A percentile compares a stretch with the other conserved stretches of the same genome.
Evolutionary conservation across 2,113 vertebrate species (phyloP).

Genomic region (Melanocharis versteri): DNA sequence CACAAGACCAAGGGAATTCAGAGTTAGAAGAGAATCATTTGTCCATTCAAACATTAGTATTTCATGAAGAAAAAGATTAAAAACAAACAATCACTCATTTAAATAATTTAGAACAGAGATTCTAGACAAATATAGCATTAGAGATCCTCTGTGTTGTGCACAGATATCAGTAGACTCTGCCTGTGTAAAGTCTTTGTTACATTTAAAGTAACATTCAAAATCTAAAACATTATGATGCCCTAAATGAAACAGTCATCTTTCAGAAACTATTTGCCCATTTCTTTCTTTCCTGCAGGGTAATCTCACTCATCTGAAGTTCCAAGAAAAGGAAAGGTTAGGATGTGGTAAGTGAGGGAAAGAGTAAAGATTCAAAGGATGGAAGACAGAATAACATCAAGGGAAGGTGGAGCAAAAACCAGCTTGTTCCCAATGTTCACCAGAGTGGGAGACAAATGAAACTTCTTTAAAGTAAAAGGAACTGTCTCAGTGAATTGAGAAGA

Average conservation of each 20-base stretch:
- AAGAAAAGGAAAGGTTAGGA: not conserved
- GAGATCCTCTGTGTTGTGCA: not conserved
- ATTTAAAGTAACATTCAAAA: not conserved
- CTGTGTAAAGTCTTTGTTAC: not conserved
- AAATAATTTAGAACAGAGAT: not conserved
- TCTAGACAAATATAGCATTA: not conserved
- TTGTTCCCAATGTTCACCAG: not conserved
- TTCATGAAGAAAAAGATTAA: not conserved
- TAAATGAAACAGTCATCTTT: not conserved
- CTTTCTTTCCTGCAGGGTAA: not conserved
- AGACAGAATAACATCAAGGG: not conserved
- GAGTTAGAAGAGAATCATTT: not conserved
- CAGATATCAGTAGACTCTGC: not conserved
- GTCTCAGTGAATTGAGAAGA: not conserved
- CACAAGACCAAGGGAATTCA: not conserved
- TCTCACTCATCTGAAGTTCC: not conserved
- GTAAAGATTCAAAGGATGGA: not conserved
- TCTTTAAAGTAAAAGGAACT: not conserved
- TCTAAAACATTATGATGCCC: not conserved
- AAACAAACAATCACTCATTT: not conserved
- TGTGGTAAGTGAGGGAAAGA: not conserved
- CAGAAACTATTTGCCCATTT: not conserved
- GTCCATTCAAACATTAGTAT: not conserved
- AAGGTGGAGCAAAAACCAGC: not conserved
- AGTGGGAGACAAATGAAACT: not conserved